These are phyloP conservation scores for Calidris pugnax DNA, from an alignment of 2,113 vertebrate genomes.

Conservation along the genomic window DNA sequence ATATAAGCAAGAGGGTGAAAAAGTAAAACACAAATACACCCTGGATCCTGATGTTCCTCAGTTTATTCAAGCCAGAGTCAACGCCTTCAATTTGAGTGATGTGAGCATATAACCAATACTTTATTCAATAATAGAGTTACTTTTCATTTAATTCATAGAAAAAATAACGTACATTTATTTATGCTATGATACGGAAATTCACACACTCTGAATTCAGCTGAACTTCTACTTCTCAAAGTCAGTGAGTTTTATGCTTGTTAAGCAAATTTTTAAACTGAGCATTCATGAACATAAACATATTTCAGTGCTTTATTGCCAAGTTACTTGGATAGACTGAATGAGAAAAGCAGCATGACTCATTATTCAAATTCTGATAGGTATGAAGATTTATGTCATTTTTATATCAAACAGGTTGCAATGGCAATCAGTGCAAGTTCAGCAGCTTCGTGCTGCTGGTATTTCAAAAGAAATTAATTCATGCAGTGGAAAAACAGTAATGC, in stretches of 20 bases:
- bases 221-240: neutral
- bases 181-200: neutral
- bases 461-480: neutral
- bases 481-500: neutral
- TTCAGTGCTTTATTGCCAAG: neutral
- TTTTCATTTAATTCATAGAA: neutral
- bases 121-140: neutral
- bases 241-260: neutral
- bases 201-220: neutral
- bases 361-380: neutral
- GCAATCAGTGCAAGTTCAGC: neutral
- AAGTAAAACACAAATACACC: constrained; percentile 77
- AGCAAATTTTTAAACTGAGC: neutral
- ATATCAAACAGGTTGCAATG: neutral
- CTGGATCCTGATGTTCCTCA: constrained; percentile 75
- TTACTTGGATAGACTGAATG: neutral
- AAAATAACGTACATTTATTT: neutral
- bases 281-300: neutral
- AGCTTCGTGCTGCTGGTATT: neutral
- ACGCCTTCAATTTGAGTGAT: constrained; percentile 79
- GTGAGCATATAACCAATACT: constrained; percentile 59
- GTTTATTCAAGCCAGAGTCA: constrained; percentile 80
- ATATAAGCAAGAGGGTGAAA: constrained; percentile 78
- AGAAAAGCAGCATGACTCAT: neutral
- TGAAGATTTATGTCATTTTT: neutral